Conservation (phyloP, 2,797 vertebrate genomes). For the Furcifer pardalis region DNA sequence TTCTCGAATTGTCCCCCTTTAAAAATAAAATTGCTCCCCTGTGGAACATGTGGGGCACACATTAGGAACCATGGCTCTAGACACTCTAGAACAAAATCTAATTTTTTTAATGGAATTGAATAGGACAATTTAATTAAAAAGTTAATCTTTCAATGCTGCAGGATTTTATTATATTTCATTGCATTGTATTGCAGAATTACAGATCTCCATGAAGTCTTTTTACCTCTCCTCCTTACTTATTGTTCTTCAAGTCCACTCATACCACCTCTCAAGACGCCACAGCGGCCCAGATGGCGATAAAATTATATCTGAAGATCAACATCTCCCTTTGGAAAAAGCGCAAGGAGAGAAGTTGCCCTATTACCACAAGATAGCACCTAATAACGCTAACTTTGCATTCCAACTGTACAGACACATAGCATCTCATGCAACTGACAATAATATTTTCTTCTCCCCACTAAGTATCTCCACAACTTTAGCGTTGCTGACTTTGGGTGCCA, state of each 20-base stretch:
- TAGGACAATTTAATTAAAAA: not conserved
- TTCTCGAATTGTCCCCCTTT: too few relatives aligned
- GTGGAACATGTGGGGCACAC: too few relatives aligned
- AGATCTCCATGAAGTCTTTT: conserved; percentile 60
- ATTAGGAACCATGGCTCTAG: too few relatives aligned
- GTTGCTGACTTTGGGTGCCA: conserved; percentile 81
- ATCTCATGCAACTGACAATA: conserved; percentile 62
- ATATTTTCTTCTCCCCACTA: conserved; percentile 87
- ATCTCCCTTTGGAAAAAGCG: not conserved
- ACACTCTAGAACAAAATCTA: not conserved
- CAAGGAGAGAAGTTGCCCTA: not conserved
- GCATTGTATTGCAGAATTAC: conserved; percentile 45
- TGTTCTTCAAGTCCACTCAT: conserved; percentile 53
- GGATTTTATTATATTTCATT: not conserved
- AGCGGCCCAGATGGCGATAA: conserved; percentile 57
- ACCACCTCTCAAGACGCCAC: not conserved
- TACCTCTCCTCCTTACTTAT: conserved; percentile 48
- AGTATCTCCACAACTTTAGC: conserved; percentile 82
- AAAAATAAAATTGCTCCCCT: too few relatives aligned
- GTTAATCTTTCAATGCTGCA: not conserved
- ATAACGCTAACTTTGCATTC: conserved; percentile 75
- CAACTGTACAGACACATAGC: conserved; percentile 55
- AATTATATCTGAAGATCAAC: conserved; percentile 62
- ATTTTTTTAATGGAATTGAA: not conserved
- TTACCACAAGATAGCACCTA: conserved; percentile 39